phyloP scores from a whole-genome alignment of 2,797 vertebrate species.

The Sphenopsis melanotis region DNA sequence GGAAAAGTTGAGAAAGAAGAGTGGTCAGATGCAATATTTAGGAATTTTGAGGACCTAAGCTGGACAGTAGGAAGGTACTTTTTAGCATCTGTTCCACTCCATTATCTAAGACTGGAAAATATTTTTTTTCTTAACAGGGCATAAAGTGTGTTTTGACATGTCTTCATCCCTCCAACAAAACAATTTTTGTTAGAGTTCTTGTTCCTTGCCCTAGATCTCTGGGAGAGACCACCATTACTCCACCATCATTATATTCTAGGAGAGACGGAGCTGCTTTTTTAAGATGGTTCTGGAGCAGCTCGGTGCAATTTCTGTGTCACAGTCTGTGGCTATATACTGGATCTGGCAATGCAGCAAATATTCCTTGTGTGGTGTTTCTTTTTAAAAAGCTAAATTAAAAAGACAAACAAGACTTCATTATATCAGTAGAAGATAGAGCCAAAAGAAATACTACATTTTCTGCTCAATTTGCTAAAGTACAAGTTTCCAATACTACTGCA shows the following conservation, averaged over 20 bases:
- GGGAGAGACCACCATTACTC: not conserved
- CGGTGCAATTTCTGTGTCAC: not conserved
- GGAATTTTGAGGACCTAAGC: not conserved
- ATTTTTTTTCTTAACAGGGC: not conserved
- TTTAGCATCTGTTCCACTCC: not conserved
- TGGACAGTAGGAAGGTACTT: not conserved
- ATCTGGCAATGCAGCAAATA: not conserved
- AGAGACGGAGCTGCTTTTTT: not conserved
- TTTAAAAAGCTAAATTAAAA: not conserved
- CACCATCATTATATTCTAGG: not conserved
- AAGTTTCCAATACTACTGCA: not conserved
- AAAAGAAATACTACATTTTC: constrained; percentile 12
- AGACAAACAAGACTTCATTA: not conserved
- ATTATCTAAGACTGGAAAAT: not conserved
- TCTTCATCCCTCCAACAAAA: not conserved
- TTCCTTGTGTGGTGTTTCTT: not conserved
- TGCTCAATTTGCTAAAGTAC: constrained; percentile 23
- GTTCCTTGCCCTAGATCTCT: not conserved
- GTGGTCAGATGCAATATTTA: not conserved
- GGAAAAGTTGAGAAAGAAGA: not conserved
- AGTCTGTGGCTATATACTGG: not conserved
- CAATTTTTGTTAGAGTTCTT: not conserved
- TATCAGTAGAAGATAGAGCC: not conserved
- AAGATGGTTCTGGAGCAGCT: not conserved
- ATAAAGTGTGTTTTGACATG: not conserved